Evolutionary conservation across 2,113 vertebrate genomes (phyloP).

Genomic region (Corythornis madagascariensis): DNA sequence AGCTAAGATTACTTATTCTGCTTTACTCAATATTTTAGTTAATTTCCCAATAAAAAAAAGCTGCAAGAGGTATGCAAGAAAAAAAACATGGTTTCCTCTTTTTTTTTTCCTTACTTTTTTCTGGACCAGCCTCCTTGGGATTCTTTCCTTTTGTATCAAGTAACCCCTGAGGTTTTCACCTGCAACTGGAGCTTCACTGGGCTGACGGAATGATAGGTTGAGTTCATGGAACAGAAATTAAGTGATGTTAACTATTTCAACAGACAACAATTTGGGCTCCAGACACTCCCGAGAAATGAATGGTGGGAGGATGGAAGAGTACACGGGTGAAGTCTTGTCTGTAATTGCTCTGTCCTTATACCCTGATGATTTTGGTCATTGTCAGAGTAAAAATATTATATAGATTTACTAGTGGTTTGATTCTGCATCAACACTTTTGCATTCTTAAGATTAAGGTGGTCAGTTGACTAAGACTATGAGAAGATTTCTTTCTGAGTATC

Average conservation of each 20-base stretch:
- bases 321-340: background rate
- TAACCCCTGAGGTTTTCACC: background rate
- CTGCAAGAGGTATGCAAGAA: background rate
- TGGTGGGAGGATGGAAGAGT: rapidly evolving
- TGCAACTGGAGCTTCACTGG: background rate
- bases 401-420: background rate
- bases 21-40: background rate
- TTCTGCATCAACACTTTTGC: background rate
- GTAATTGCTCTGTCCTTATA: background rate
- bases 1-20: background rate
- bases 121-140: background rate
- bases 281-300: background rate
- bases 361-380: background rate
- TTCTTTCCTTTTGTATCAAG: background rate
- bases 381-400: background rate
- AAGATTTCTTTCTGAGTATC: background rate
- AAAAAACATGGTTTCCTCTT: rapidly evolving
- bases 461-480: background rate
- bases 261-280: background rate
- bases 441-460: background rate
- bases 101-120: background rate
- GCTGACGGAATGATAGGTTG: background rate
- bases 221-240: background rate
- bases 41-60: background rate
- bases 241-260: background rate